Conservation (phyloP, 1,140 invertebrate genomes). For the Batillaria attramentaria region DNA sequence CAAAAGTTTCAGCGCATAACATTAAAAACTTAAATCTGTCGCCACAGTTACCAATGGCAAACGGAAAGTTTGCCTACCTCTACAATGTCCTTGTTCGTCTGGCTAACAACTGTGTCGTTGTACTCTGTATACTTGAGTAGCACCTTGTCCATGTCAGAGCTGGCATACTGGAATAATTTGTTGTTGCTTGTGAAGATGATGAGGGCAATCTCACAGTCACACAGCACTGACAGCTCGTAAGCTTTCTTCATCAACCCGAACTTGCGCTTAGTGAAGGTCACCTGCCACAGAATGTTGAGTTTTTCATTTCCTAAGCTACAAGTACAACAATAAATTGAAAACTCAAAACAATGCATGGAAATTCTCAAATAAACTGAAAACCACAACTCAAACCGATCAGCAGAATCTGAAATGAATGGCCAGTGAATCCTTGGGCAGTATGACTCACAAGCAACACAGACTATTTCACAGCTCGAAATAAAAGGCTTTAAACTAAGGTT, state of each 20-base stretch:
- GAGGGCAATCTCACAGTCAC: conserved; percentile 99
- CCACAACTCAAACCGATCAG: neutral
- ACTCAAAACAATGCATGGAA: neutral
- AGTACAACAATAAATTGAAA: neutral
- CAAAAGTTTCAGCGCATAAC: too few species aligned
- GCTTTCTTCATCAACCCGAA: conserved; percentile 99
- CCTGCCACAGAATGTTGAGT: conserved; percentile 82
- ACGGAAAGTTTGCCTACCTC: conserved; percentile 89
- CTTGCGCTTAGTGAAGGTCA: conserved; percentile 99
- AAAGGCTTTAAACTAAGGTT: too few species aligned
- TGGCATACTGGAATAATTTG: conserved; percentile 99
- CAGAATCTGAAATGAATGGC: neutral
- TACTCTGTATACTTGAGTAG: conserved; percentile 99
- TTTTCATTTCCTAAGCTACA: too few species aligned
- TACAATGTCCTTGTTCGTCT: conserved; percentile 99
- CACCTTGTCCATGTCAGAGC: conserved; percentile 99
- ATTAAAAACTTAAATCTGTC: too few species aligned
- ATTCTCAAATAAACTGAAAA: neutral
- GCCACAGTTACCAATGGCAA: too few species aligned
- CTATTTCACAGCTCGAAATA: too few species aligned
- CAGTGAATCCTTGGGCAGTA: too few species aligned
- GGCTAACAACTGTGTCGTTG: conserved; percentile 99
- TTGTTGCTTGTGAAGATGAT: conserved; percentile 99
- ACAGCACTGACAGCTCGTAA: conserved; percentile 98
- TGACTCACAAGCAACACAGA: too few species aligned